Base-by-base conservation (phyloP, 2,888 invertebrate genomes). In the Rhagium mordax region DNA sequence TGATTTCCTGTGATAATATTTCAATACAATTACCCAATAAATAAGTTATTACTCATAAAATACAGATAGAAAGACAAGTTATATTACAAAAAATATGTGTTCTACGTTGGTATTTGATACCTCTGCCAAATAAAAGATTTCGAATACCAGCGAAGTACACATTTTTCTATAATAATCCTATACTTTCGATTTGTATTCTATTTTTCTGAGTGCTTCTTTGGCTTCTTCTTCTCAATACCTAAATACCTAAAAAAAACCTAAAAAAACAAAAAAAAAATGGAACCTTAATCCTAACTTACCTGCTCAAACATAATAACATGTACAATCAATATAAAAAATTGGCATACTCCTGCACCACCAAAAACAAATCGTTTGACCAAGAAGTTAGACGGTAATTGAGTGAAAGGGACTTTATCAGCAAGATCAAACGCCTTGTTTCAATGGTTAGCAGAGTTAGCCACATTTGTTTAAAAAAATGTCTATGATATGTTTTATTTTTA, bases 401-500 rank as follows among this genome's bases (percentile, higher is more conserved):
- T 21, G 47, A 51, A 53, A 33, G 18, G 53, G 53, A n/a, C n/a
- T n/a, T n/a, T n/a, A n/a, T n/a, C 53, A 20, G 53, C 65, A 65
- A 65, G 33, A 29, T 53, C 65, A 20, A 65, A 65, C 48, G 53
- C 20, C 13, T 64, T 48, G 15, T 64, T 61, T 41, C 16, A 10
- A 47, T 13, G 33, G 59, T 13, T 29, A n/a, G 15, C n/a, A 15
- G 33, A 33, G 33, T 15, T 15, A 15, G 3, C 33, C 59, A 62
- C 41, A n/a, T n/a, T 53, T 29, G 27, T 51, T 65, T 65, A 65
- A 53, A 65, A 65, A 57, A 41, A 66, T 57, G 57, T 68, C 49
- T 27, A 29, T n/a, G 7, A 21, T 21, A 53, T 21, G 16, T 16
- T 53, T 49, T n/a, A 13, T 55, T 68, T 74, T 85, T 81, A 78